A percentile compares a stretch with the other conserved stretches of the same genome.
phyloP scores from a whole-genome alignment of 2,797 vertebrate species.

The Lutjanus campechanus region DNA sequence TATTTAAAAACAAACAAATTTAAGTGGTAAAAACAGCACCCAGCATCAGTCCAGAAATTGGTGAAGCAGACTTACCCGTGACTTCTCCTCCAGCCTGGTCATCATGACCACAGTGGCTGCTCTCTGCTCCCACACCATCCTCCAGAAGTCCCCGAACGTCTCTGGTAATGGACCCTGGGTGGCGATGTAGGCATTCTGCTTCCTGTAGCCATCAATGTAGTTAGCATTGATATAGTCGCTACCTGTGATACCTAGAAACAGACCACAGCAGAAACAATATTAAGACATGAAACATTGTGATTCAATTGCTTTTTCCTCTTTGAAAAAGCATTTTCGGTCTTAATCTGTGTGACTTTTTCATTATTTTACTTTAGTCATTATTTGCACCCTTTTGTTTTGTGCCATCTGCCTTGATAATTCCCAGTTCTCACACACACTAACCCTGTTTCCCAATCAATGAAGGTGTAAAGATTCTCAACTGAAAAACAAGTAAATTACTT shows the following conservation, averaged over 20 bases:
- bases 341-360: conserved; percentile 1
- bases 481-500: conserved; percentile 18
- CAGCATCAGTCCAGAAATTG: not conserved
- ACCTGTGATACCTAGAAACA: conserved; percentile 90
- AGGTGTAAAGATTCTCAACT: conserved; percentile 35
- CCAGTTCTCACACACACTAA: conserved; percentile 43
- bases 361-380: conserved; percentile 23
- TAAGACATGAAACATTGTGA: not conserved
- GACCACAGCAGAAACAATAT: not conserved
- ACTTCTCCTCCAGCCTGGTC: conserved; percentile 98
- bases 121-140: conserved; percentile 99
- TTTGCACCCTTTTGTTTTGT: conserved; percentile 40
- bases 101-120: conserved; percentile 98
- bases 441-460: conserved; percentile 38
- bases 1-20: conserved; percentile 12
- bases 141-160: conserved; percentile 98
- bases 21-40: not conserved
- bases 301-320: not conserved
- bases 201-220: conserved; percentile 97
- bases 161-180: conserved; percentile 96
- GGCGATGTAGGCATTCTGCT: conserved; percentile 98
- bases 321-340: not conserved
- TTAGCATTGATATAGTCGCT: conserved; percentile 98
- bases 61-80: conserved; percentile 86
- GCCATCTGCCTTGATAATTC: conserved; percentile 39